Percentiles rank a stretch among this genome's conserved stretches.
Evolutionary conservation across 2,113 vertebrate genomes (phyloP).

Genomic region (Pelecanoides urinatrix): DNA sequence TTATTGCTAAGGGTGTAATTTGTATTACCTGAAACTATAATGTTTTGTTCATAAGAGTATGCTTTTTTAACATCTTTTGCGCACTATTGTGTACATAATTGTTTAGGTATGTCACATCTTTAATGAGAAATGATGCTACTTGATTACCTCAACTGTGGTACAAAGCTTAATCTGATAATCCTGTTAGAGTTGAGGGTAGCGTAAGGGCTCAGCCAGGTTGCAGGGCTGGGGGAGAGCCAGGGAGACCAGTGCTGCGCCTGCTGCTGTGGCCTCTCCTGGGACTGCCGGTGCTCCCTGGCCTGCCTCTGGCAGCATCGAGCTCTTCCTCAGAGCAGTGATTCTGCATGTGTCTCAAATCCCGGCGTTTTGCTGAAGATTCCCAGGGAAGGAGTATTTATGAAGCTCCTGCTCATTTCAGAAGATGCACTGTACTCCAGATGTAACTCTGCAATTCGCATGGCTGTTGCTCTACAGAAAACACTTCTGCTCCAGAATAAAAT

Average conservation of each 20-base stretch:
- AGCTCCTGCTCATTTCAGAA: background rate
- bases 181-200: background rate
- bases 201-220: background rate
- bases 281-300: rapidly evolving
- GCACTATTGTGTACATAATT: background rate
- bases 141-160: background rate
- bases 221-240: background rate
- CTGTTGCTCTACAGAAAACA: background rate
- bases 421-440: background rate
- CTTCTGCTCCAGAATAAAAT: background rate
- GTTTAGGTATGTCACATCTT: background rate
- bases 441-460: background rate
- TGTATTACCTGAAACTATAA: background rate
- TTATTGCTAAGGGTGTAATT: background rate
- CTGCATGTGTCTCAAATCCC: background rate
- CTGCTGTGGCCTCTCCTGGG: background rate
- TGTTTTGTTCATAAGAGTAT: background rate
- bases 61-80: background rate
- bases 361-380: too few species aligned
- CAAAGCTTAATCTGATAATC: background rate
- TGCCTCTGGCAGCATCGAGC: background rate
- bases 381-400: background rate
- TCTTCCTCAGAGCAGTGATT: background rate
- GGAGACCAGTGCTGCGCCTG: background rate
- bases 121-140: background rate